phyloP scores from a whole-genome alignment of 2,888 invertebrate species.

The Sesia bembeciformis region DNA sequence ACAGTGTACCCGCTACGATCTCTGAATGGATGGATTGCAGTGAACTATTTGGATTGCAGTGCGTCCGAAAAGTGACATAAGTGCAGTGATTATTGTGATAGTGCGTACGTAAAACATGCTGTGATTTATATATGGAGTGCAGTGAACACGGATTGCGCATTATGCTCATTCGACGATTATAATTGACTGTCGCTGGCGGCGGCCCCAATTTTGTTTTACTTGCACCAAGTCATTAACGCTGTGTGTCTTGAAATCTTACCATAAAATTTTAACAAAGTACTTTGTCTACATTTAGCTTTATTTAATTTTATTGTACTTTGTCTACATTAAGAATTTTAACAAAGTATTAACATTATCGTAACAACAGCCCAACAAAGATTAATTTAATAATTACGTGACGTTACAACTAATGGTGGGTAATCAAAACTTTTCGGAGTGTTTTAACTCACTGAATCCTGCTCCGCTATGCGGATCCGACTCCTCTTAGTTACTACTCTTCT shows the following conservation, averaged over 20 bases:
- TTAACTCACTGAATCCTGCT: no score
- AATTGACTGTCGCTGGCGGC: slow-evolving; percentile 58
- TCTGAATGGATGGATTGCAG: slow-evolving; percentile 55
- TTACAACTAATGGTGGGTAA: no score
- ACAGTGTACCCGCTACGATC: slow-evolving; percentile 11
- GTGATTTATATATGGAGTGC: slow-evolving; percentile 34
- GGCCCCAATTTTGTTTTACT: slow-evolving; percentile 41
- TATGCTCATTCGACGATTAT: slow-evolving; percentile 1
- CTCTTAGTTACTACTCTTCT: no score
- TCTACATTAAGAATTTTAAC: no score
- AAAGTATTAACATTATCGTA: no score
- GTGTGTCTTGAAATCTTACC: slow-evolving; percentile 19
- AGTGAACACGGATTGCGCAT: slow-evolving; percentile 13
- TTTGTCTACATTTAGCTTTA: no score
- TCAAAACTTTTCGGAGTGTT: no score
- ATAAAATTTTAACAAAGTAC: background rate
- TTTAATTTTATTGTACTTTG: no score
- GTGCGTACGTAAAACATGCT: slow-evolving; percentile 30
- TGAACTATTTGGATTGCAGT: slow-evolving; percentile 67
- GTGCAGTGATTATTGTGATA: slow-evolving; percentile 60
- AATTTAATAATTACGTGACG: no score
- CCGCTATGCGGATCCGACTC: no score
- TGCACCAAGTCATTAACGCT: slow-evolving; percentile 59
- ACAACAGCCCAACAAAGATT: no score
- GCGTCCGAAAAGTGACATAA: slow-evolving; percentile 45